Evolutionary conservation across 2,113 vertebrate genomes (phyloP), one percentile per base, ranked within the genome.

Genomic region (Seriola dumerili): DNA sequence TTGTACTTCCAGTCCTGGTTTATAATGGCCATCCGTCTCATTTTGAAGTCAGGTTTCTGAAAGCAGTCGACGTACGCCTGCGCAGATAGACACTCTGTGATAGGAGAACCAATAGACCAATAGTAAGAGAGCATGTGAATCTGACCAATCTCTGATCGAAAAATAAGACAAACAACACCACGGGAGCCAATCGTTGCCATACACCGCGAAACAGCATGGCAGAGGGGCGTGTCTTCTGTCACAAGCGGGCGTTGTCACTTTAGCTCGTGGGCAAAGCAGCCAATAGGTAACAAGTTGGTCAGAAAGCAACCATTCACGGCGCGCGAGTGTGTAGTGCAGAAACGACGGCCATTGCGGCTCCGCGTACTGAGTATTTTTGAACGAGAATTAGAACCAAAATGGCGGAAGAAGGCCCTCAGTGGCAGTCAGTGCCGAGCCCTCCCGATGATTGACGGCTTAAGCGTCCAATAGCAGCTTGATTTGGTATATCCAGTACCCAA

Each of bases 171-270:
- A 93, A 92, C 86, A 86, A 88, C 74, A 91, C 8, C 1, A 44
- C n/a, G 8, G 16, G 11, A 90, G 57, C 94, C 91, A 93, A 93
- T 89, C 83, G n/a, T 4, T 8, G 38, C n/a, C 21, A 63, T 89
- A 77, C 92, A 94, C 86, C 89, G 73, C 83, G 87, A 92, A 91
- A 25, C 88, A 91, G 91, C 94, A 92, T 89, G 93, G 88, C 78
- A 84, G 44, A 62, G 72, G 44, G 92, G 94, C 40, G 90, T 91
- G 90, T 42, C 32, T 0, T 3, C 23, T 76, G 54, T 65, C 38
- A 76, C 36, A 48, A 83, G 86, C 65, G 52, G 88, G 81, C 46
- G 85, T 73, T 84, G 70, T 82, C 84, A 34, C 25, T 38, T 64
- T 0, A 57, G 55, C 88, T 89, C 83, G 78, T 90, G 88, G 58